Evolutionary conservation across 1,140 invertebrate genomes (phyloP).

Genomic region (Papilio glaucus): DNA sequence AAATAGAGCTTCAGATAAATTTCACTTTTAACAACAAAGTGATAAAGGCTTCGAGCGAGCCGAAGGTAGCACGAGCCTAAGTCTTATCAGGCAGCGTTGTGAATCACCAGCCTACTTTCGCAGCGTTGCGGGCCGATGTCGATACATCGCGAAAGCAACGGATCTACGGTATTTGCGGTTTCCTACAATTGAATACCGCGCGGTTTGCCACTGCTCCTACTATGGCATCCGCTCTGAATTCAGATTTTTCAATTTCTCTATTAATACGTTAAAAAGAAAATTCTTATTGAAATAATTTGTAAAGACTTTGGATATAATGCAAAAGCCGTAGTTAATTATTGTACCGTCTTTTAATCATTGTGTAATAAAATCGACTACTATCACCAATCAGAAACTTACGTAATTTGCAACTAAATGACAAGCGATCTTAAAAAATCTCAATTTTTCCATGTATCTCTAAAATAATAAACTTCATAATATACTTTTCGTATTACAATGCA

Average conservation of each 20-base stretch:
- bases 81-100: constrained; percentile 62
- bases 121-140: constrained; percentile 45
- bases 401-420: too few relatives aligned
- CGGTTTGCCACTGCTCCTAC: constrained; percentile 52
- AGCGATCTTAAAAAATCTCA: too few relatives aligned
- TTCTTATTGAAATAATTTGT: background rate
- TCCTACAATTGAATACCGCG: constrained; percentile 72
- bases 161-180: constrained; percentile 71
- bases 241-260: constrained; percentile 16
- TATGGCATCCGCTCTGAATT: constrained; percentile 43
- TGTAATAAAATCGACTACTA: too few relatives aligned
- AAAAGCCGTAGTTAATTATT: background rate
- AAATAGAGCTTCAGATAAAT: constrained; percentile 27
- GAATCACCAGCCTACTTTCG: constrained; percentile 71
- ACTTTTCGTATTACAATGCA: too few relatives aligned
- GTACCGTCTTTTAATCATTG: too few relatives aligned
- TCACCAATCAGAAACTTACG: too few relatives aligned
- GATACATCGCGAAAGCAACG: constrained; percentile 73
- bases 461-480: too few relatives aligned
- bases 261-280: constrained; percentile 7
- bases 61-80: constrained; percentile 51
- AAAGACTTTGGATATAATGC: background rate
- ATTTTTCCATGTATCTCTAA: background rate
- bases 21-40: constrained; percentile 52
- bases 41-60: constrained; percentile 46